Base-by-base conservation (phyloP, 2,888 invertebrate species). In the Pachycephus smyrnensis region DNA sequence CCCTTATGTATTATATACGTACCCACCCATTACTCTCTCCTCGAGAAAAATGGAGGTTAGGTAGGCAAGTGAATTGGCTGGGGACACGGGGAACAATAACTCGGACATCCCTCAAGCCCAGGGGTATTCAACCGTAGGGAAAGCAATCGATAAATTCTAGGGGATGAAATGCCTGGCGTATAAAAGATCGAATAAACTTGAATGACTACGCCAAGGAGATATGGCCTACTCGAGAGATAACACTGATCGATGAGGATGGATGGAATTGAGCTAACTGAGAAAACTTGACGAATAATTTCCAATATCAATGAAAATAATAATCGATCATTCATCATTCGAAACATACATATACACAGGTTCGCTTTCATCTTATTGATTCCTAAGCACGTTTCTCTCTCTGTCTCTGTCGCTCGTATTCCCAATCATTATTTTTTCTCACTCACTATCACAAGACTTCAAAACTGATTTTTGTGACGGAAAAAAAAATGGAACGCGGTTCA, bases 101-200 rank as follows among this genome's bases (percentile, higher is more conserved):
- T 77, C 79, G 79, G 79, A 75, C 55, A 55, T 23, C 55, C 55
- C 55, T 55, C 55, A 55, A 55, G 55, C 55, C 9, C 55, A 55
- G 23, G 80, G 82, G 76, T 79, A 80, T 83, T 79, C 82, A 76
- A 80, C 82, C 79, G 80, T 81, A 80, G 80, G 78, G 77, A 40
- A 75, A 33, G 71, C 85, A 84, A 85, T 84, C 84, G 78, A 84
- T 85, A 84, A 84, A 84, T 83, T 81, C 79, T 31, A 71, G 71
- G 9, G 79, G 75, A 73, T 75, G 82, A 80, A 82, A 80, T 23
- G n/a, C 76, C 77, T 77, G 82, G 77, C 73, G 3, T 33, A 82
- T 79, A 81, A 84, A 82, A 84, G 84, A 83, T 84, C 81, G 84
- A 81, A 82, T 76, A 23, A 55, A 55, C 55, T 23, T 55, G 55